Conservation (phyloP, 2,113 vertebrate genomes). For the Brachirus orientalis region DNA sequence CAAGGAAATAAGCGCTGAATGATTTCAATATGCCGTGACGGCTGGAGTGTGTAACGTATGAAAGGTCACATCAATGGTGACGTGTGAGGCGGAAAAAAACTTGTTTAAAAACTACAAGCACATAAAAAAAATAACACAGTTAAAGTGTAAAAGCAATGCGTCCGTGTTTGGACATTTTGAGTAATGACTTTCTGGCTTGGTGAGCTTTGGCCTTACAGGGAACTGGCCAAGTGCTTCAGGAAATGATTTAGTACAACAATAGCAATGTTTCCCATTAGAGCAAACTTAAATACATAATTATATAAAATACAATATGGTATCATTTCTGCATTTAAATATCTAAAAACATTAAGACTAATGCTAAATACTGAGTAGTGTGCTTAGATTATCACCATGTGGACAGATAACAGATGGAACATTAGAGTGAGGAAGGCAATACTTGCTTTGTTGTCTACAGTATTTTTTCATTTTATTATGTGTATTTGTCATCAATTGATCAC, state of each 20-base stretch:
- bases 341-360: no score
- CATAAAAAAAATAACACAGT: background rate
- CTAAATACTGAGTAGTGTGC: no score
- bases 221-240: background rate
- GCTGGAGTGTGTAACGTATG: conserved; percentile 29
- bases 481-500: no score
- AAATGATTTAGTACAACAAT: background rate
- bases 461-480: no score
- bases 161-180: background rate
- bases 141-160: conserved; percentile 6
- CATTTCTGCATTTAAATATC: no score
- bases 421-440: no score
- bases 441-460: no score
- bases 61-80: conserved; percentile 16
- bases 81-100: background rate
- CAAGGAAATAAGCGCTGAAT: conserved; percentile 17
- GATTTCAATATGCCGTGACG: conserved; percentile 10
- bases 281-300: background rate
- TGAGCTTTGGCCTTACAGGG: background rate
- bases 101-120: conserved; percentile 1
- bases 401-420: no score
- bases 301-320: background rate
- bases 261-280: background rate
- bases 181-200: background rate
- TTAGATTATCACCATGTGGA: no score